Evolutionary conservation across 2,888 invertebrate genomes (phyloP).

Genomic region (Sicus ferrugineus): DNA sequence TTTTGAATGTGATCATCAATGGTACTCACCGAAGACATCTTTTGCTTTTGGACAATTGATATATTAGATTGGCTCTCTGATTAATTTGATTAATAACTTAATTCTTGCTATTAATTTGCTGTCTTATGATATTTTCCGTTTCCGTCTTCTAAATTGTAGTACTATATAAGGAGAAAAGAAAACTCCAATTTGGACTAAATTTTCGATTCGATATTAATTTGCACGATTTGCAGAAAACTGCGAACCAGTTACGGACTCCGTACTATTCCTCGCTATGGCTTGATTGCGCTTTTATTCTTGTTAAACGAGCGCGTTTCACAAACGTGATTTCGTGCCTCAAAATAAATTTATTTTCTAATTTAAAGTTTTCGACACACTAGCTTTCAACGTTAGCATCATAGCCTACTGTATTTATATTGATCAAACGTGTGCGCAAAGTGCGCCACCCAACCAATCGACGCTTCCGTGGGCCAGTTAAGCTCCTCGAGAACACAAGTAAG

Average conservation of each 20-base stretch:
- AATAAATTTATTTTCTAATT: slow-evolving; percentile 14
- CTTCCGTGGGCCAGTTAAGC: not conserved
- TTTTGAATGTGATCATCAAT: too few species aligned
- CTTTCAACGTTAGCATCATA: slow-evolving; percentile 6
- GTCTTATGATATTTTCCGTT: not conserved
- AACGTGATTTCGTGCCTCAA: slow-evolving; percentile 33
- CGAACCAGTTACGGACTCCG: too few species aligned
- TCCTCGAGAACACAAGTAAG: not conserved
- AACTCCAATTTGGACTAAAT: slow-evolving; percentile 43
- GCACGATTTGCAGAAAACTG: slow-evolving; percentile 43
- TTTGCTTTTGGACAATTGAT: slow-evolving; percentile 21
- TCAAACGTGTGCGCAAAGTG: slow-evolving; percentile 45
- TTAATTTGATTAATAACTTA: too few species aligned
- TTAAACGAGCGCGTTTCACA: slow-evolving; percentile 17
- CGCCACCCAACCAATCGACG: not conserved
- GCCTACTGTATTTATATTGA: slow-evolving; percentile 46
- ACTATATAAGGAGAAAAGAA: not conserved
- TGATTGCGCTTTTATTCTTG: not conserved
- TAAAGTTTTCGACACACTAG: slow-evolving; percentile 19
- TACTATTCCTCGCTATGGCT: too few species aligned
- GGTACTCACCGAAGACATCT: slow-evolving; percentile 62
- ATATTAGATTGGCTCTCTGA: not conserved
- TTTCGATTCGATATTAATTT: slow-evolving; percentile 46
- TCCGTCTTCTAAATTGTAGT: not conserved
- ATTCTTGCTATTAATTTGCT: too few species aligned